phyloP scores from a whole-genome alignment of 2,797 vertebrate genomes.

The Notamacropus eugenii region DNA sequence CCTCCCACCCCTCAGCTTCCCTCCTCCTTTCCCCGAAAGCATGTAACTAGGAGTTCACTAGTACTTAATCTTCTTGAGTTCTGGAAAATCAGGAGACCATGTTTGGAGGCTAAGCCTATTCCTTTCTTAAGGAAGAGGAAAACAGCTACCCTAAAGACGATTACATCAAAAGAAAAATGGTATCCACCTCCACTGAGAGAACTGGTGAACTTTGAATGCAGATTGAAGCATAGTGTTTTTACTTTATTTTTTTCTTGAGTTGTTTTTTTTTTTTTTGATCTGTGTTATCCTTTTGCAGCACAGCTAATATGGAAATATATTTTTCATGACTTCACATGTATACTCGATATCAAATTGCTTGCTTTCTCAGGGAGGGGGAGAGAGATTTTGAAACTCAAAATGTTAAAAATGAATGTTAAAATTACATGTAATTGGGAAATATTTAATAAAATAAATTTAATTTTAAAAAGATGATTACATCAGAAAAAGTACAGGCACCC shows the following conservation, averaged over 20 bases:
- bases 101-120: background rate
- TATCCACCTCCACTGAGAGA: background rate
- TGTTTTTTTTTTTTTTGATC: too few relatives aligned
- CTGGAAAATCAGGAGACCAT: background rate
- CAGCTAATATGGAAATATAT: background rate
- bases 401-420: background rate
- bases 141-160: background rate
- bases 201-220: background rate
- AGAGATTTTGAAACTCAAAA: background rate
- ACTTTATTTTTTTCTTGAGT: background rate
- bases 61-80: background rate
- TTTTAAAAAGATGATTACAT: background rate
- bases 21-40: too few relatives aligned
- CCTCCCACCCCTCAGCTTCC: background rate
- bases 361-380: background rate
- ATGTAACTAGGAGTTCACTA: background rate
- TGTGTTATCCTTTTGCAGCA: background rate
- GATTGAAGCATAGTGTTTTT: background rate
- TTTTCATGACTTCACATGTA: background rate
- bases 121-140: background rate
- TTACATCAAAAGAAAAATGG: background rate
- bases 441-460: background rate
- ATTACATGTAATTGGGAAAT: background rate
- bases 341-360: background rate
- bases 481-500: background rate